Base-by-base conservation (phyloP, 2,888 invertebrate species). In the Andrena trimmerana region DNA sequence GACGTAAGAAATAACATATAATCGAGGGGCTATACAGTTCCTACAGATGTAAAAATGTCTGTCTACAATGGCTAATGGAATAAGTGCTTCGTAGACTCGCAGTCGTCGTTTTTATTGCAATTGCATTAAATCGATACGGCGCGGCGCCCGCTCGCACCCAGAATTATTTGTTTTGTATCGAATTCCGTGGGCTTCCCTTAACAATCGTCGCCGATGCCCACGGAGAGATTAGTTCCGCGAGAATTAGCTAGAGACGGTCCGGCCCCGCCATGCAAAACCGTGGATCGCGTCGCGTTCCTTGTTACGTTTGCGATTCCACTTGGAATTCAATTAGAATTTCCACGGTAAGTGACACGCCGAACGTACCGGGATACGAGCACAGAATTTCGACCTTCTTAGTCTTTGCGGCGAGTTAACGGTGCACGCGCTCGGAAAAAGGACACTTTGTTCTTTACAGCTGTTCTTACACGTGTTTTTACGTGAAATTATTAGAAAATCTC, bases 321-420 rank as follows among this genome's bases (percentile, higher is more conserved):
- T 88, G 84, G 71, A 77, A 83, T 80, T 78, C 84, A 88, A 88
- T 88, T 88, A 88, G 88, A 86, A 86, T 86, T 81, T 52, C 27
- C 83, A 69, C 74, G 88, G 70, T 88, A 88, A 88, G 78, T 88
- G 81, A 83, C 62, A 73, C 63, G 6, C 50, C 52, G 66, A 52
- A 48, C 65, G 36, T 10, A 31, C 31, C n/a, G 42, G 36, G 13
- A 50, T 48, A 52, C 63, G 24, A 20, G 5, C 6, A 13, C 50
- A 20, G 52, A 29, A 52, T 50, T 76, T 75, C 60, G 67, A 50
- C 59, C 42, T 69, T 31, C 75, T 80, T 63, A 50, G 63, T 69
- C 13, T 60, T 65, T 20, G 10, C 29, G 48, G n/a, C 27, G 57
- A 42, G 50, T 36, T 48, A 62, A 29, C 59, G 31, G 52, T 27